These are phyloP conservation scores for Propithecus perrieri DNA, from an alignment of 2,797 vertebrate species.

Conservation along the genomic window DNA sequence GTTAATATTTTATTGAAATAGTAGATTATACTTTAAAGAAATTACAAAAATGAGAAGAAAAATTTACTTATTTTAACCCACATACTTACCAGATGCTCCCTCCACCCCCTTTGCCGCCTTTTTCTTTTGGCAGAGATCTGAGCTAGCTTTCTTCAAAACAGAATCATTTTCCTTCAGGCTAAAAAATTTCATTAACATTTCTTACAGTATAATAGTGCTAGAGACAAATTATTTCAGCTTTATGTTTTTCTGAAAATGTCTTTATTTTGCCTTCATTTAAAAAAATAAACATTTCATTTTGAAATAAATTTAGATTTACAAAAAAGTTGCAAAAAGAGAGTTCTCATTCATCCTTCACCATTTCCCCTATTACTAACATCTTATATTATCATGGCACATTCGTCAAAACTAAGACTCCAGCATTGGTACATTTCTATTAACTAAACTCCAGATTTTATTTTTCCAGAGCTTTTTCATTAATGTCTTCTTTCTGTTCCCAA, in stretches of 20 bases:
- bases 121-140: neutral
- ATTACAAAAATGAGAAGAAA: slow-evolving; percentile 25
- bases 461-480: neutral
- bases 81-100: neutral
- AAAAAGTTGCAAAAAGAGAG: neutral
- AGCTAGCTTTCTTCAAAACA: neutral
- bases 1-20: neutral
- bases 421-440: neutral
- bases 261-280: neutral
- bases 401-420: neutral
- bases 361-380: neutral
- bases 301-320: neutral
- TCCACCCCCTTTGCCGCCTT: neutral
- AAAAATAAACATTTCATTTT: neutral
- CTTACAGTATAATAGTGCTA: neutral
- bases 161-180: slow-evolving; percentile 7
- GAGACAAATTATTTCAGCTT: slow-evolving; percentile 14
- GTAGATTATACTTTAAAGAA: slow-evolving; percentile 3
- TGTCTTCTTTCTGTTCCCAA: neutral
- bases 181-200: slow-evolving; percentile 5
- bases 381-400: neutral
- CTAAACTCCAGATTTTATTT: neutral
- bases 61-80: neutral
- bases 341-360: neutral
- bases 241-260: slow-evolving; percentile 26